These are phyloP conservation scores for Eurystomus gularis DNA, from an alignment of 2,113 vertebrate species.

Conservation along the genomic window DNA sequence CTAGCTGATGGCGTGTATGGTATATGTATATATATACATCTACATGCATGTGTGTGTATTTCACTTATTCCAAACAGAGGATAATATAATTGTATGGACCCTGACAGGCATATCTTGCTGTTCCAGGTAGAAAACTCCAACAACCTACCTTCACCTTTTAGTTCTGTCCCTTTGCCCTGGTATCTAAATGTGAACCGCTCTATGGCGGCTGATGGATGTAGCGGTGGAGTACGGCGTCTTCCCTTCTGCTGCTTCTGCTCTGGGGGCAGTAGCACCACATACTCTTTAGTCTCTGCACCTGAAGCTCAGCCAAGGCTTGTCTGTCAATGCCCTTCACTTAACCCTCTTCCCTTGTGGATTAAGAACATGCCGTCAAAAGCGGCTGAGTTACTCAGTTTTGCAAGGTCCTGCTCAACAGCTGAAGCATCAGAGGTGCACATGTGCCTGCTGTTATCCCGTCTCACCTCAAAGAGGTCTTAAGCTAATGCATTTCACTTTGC, in stretches of 20 bases:
- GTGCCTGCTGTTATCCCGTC: neutral
- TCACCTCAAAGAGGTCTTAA: neutral
- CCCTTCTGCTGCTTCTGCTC: neutral
- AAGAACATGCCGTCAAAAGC: neutral
- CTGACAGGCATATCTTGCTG: neutral
- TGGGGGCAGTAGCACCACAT: neutral
- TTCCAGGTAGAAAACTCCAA: neutral
- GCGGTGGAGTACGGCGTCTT: neutral
- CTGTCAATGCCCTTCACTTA: neutral
- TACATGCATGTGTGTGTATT: neutral
- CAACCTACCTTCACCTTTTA: neutral
- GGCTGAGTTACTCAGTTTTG: neutral
- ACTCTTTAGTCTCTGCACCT: neutral
- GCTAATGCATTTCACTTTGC: neutral
- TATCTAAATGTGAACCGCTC: neutral
- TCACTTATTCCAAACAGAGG: neutral
- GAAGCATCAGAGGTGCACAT: neutral
- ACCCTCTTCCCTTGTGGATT: neutral
- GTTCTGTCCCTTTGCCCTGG: neutral
- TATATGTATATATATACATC: neutral
- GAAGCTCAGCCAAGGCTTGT: neutral
- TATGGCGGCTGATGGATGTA: fast-evolving
- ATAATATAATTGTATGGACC: neutral
- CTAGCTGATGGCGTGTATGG: neutral
- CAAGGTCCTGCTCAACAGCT: neutral